phyloP scores from a whole-genome alignment of 2,113 vertebrate species.

The Plestiodon gilberti region DNA sequence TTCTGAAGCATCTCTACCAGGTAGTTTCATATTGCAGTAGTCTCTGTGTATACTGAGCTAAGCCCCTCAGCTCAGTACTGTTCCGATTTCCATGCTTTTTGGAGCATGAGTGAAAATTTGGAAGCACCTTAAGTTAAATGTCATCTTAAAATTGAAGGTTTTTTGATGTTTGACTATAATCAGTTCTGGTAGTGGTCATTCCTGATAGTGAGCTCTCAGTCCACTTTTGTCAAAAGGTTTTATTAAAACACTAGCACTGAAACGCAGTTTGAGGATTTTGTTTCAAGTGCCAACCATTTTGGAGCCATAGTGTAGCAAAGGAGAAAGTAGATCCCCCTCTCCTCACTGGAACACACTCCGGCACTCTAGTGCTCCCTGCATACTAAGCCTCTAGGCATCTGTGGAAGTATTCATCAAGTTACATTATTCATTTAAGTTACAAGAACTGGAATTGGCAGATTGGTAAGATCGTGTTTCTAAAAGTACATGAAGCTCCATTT shows the following conservation, averaged over 20 bases:
- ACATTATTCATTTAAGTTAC: constrained; percentile 31
- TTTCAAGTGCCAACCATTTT: constrained; percentile 36
- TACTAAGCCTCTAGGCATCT: constrained; percentile 30
- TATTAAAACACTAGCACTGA: constrained; percentile 14
- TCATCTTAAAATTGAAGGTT: too few relatives aligned
- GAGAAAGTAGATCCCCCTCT: not conserved
- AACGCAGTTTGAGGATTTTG: constrained; percentile 34
- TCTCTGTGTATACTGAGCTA: too few relatives aligned
- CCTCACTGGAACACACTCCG: not conserved
- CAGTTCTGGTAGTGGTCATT: not conserved
- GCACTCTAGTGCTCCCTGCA: constrained; percentile 24
- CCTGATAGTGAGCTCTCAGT: too few relatives aligned
- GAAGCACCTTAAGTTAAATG: too few relatives aligned
- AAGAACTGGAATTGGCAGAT: constrained; percentile 50
- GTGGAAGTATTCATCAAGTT: constrained; percentile 15
- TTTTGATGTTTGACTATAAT: not conserved
- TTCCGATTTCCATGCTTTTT: too few relatives aligned
- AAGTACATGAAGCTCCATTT: constrained; percentile 35
- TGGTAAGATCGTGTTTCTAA: constrained; percentile 53
- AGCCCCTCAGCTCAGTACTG: too few relatives aligned
- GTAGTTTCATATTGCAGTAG: not conserved
- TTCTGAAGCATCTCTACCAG: too few relatives aligned
- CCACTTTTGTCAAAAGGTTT: not conserved
- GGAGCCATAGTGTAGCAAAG: constrained; percentile 25
- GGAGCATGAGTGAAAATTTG: too few relatives aligned